phyloP scores from a whole-genome alignment of 1,140 invertebrate genomes.

The Caenorhabditis briggsae region DNA sequence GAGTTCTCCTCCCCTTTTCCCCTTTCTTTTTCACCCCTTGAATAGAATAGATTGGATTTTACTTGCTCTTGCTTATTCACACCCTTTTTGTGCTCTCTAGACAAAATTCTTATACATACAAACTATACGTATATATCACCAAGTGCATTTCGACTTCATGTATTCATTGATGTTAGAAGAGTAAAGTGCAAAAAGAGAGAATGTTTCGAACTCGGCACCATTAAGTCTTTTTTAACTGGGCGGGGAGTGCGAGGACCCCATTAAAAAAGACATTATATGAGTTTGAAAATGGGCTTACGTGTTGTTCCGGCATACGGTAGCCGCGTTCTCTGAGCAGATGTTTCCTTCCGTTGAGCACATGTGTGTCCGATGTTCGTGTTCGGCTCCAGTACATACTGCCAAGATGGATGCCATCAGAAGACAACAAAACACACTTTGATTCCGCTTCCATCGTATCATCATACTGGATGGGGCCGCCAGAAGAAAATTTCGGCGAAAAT shows the following conservation, averaged over 20 bases:
- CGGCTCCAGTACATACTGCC: not conserved
- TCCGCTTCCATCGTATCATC: slow-evolving; percentile 50
- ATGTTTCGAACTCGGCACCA: too few species aligned
- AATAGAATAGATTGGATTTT: slow-evolving; percentile 42
- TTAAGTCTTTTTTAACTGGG: not conserved
- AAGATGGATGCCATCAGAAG: not conserved
- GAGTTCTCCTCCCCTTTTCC: not conserved
- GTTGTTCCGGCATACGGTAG: slow-evolving; percentile 74
- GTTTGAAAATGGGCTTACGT: slow-evolving; percentile 69
- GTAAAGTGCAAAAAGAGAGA: not conserved
- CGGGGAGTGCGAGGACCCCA: not conserved
- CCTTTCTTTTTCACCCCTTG: not conserved
- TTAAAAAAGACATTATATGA: slow-evolving; percentile 35
- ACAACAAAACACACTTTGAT: not conserved
- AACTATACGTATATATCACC: slow-evolving; percentile 14
- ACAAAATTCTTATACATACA: slow-evolving; percentile 27
- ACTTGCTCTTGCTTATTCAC: slow-evolving; percentile 13
- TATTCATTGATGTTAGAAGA: not conserved
- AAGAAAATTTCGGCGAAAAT: too few species aligned
- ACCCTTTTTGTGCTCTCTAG: not conserved
- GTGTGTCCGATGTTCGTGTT: slow-evolving; percentile 45
- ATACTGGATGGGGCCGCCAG: not conserved
- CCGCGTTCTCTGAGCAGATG: slow-evolving; percentile 73
- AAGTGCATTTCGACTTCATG: not conserved
- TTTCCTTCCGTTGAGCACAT: slow-evolving; percentile 59